These are phyloP conservation scores for Cacatua alba DNA, from an alignment of 2,113 vertebrate species.

Conservation along the genomic window DNA sequence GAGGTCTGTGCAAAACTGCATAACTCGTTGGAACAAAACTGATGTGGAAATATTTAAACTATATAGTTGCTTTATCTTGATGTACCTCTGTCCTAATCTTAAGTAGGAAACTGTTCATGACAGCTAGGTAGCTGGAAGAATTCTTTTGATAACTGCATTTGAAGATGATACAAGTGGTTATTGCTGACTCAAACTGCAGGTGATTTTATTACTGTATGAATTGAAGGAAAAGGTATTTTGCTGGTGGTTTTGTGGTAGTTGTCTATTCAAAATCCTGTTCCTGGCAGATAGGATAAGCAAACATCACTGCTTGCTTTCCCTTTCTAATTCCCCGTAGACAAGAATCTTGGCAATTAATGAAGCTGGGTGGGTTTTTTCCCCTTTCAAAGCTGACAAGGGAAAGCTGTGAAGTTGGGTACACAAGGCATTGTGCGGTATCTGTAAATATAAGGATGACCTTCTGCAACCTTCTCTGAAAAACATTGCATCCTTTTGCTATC, in stretches of 20 bases:
- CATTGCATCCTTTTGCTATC: conserved; percentile 52
- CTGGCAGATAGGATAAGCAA: not conserved
- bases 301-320: not conserved
- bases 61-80: not conserved
- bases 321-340: conserved; percentile 17
- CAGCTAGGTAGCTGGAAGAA: not conserved
- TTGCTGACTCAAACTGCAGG: not conserved
- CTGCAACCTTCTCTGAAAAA: conserved; percentile 52
- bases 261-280: conserved; percentile 9
- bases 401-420: conserved; percentile 30
- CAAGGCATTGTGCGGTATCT: conserved; percentile 45
- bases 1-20: not conserved
- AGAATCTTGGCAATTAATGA: conserved; percentile 22
- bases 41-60: not conserved
- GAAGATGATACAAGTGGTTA: not conserved
- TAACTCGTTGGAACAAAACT: conserved; percentile 2
- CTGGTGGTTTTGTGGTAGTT: not conserved
- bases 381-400: conserved; percentile 32
- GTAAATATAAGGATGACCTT: conserved; percentile 53
- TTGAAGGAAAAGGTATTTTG: not conserved
- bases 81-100: not conserved
- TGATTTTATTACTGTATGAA: not conserved
- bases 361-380: not conserved
- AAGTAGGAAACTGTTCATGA: not conserved
- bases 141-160: not conserved